These are phyloP conservation scores for Cyanistes caeruleus DNA, from an alignment of 2,113 vertebrate species.

Conservation along the genomic window DNA sequence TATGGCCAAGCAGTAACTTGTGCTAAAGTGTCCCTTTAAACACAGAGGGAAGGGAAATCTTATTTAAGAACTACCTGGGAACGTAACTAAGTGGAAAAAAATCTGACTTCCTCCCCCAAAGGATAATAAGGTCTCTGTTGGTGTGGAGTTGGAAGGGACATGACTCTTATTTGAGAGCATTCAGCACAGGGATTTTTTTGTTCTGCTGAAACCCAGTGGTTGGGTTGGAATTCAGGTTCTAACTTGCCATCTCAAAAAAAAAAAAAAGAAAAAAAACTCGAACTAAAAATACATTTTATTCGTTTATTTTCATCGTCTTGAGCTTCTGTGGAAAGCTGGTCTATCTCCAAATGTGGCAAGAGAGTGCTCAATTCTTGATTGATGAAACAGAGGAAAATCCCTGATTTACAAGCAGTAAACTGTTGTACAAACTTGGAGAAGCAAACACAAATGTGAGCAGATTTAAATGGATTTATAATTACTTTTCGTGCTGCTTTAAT, in stretches of 20 bases:
- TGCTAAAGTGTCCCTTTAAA: conserved; percentile 22
- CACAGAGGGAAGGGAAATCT: conserved; percentile 25
- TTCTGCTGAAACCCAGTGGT: conserved; percentile 42
- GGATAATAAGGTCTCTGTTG: conserved; percentile 62
- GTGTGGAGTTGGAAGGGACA: neutral
- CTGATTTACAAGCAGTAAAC: neutral
- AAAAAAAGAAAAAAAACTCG: neutral
- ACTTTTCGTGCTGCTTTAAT: neutral
- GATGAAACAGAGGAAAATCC: conserved; percentile 52
- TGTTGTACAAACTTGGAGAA: neutral
- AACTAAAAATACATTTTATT: conserved; percentile 35
- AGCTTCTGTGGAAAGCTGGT: conserved; percentile 41
- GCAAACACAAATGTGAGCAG: neutral
- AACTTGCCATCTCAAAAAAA: neutral
- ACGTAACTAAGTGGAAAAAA: conserved; percentile 61
- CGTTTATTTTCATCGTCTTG: conserved; percentile 22
- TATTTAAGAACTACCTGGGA: conserved; percentile 65
- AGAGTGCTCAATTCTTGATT: neutral
- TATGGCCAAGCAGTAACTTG: neutral
- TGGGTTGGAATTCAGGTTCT: conserved; percentile 56
- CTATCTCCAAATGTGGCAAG: neutral
- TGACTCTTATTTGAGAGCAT: conserved; percentile 27
- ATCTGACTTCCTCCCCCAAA: conserved; percentile 27
- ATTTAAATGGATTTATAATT: neutral
- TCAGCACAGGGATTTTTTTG: conserved; percentile 58